Percentiles rank a stretch among this genome's conserved stretches.
Conservation (phyloP, 1,140 invertebrate species). For the Dreissena rostriformis region DNA sequence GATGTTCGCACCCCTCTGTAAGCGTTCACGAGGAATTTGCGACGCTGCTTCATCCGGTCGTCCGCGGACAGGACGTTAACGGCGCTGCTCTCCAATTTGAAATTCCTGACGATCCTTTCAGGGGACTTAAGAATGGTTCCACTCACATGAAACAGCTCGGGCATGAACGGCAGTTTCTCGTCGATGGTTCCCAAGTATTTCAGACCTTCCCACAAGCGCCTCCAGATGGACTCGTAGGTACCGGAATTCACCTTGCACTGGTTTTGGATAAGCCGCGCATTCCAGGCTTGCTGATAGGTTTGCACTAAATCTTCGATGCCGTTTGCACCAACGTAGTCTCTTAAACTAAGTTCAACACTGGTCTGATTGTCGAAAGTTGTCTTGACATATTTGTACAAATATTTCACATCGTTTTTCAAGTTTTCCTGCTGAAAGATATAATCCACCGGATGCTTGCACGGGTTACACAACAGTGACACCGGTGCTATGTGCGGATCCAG, state of each 20-base stretch:
- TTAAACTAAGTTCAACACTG: background rate
- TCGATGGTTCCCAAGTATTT: conserved; percentile 39
- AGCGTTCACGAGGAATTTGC: conserved; percentile 6
- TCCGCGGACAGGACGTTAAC: background rate
- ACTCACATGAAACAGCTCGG: background rate
- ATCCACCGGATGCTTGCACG: conserved; percentile 6
- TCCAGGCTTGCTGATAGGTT: background rate
- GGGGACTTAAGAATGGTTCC: background rate
- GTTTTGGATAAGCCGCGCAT: background rate
- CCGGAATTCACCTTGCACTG: background rate
- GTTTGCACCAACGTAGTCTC: background rate
- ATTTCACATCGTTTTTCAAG: background rate
- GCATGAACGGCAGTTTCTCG: conserved; percentile 7
- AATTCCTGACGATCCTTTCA: background rate
- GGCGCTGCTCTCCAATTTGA: background rate
- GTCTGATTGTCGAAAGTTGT: background rate
- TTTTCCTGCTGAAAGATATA: conserved; percentile 29
- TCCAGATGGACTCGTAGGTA: background rate
- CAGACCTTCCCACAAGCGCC: conserved; percentile 18
- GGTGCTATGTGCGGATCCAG: conserved; percentile 29
- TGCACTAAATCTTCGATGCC: background rate
- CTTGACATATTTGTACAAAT: background rate
- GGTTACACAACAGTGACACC: conserved; percentile 15
- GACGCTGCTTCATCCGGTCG: background rate
- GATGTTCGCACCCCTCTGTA: background rate